Percentiles rank a stretch among this genome's conserved stretches.
These are phyloP conservation scores for Solea solea DNA, from an alignment of 2,113 vertebrate genomes.

Conservation along the genomic window DNA sequence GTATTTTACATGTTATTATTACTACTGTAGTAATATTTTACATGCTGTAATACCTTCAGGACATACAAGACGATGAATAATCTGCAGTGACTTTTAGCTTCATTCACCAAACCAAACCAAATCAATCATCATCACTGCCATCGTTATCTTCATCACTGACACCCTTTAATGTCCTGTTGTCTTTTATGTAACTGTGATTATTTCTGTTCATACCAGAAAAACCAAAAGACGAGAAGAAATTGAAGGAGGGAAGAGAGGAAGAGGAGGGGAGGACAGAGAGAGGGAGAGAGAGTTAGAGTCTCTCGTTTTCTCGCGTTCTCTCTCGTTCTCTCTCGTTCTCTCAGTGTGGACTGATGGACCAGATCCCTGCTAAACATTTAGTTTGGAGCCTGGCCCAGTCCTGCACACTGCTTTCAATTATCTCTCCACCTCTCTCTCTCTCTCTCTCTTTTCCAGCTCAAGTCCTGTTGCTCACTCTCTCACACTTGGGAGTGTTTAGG, in stretches of 20 bases:
- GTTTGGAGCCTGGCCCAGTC: constrained; percentile 77
- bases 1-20: neutral
- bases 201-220: neutral
- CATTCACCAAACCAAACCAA: neutral
- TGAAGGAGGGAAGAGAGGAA: neutral
- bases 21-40: neutral
- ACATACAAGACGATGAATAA: neutral
- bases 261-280: neutral
- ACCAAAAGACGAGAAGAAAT: neutral
- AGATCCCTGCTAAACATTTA: constrained; percentile 78
- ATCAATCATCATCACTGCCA: neutral
- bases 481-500: constrained; percentile 48
- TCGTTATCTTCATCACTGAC: constrained; percentile 46
- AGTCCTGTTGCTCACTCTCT: constrained; percentile 10
- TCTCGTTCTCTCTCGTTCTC: neutral
- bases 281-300: neutral
- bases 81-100: neutral
- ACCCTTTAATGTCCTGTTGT: constrained; percentile 9
- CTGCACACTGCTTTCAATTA: constrained; percentile 72
- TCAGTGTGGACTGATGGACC: constrained; percentile 64
- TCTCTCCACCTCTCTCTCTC: constrained; percentile 46
- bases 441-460: neutral
- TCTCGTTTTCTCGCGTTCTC: neutral
- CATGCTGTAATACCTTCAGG: too few species aligned
- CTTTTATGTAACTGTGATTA: constrained; percentile 27